These are phyloP conservation scores for Enteromius trimaculatus DNA, from an alignment of 2,797 vertebrate genomes.

Conservation along the genomic window DNA sequence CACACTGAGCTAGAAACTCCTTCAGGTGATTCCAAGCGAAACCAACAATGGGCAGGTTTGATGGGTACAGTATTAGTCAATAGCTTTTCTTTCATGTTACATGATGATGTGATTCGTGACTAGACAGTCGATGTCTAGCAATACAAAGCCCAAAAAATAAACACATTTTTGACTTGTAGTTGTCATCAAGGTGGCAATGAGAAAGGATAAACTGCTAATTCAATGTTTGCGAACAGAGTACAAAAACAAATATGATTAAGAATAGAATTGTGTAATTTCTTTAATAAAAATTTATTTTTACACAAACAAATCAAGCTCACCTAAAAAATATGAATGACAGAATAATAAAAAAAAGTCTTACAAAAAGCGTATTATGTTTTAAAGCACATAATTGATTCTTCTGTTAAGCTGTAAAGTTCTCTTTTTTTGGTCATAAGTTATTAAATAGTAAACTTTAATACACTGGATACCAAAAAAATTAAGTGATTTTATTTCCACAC, in stretches of 20 bases:
- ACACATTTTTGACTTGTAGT: background rate
- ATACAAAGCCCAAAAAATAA: background rate
- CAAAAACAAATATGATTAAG: background rate
- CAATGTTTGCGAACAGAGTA: background rate
- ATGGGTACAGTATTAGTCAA: conserved; percentile 10
- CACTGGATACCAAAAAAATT: too few species aligned
- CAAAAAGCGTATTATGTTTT: background rate
- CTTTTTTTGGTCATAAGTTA: background rate
- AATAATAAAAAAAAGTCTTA: background rate
- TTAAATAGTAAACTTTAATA: background rate
- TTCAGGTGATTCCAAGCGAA: conserved; percentile 20
- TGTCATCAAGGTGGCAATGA: background rate
- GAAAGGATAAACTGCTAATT: background rate
- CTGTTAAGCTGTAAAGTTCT: background rate
- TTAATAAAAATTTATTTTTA: background rate
- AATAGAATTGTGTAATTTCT: background rate
- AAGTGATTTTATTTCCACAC: background rate
- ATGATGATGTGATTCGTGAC: conserved; percentile 12
- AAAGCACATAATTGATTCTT: background rate
- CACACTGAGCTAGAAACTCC: background rate
- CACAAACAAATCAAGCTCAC: background rate
- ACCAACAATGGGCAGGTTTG: conserved; percentile 31
- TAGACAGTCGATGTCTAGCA: background rate
- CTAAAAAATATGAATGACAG: background rate
- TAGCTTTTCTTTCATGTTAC: conserved; percentile 21